Evolutionary conservation across 2,797 vertebrate species (phyloP), one percentile per base, ranked within the genome.

Genomic region (Onychomys leucogaster): DNA sequence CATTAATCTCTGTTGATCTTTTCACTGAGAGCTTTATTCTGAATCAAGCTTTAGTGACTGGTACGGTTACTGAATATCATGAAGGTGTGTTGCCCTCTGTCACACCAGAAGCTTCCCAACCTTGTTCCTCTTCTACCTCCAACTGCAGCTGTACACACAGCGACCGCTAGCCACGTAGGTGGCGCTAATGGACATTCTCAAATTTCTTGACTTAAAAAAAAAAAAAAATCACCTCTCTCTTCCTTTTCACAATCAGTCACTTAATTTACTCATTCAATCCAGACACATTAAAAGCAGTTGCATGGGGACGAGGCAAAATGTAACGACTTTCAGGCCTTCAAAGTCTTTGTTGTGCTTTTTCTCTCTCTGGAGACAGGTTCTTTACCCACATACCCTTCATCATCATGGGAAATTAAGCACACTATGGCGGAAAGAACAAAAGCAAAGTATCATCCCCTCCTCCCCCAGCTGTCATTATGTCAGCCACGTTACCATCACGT

Each of bases 341-440:
- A 17, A 96, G 95, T 96, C 88, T 87, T 87, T 95, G 89, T 96
- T 96, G 84, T 92, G 86, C 71, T 43, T 96, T 91, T 94, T 89
- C 94, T 96, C 96, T 96, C 95, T 92, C 91, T 86, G 5, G 69
- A 98, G 96, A 96, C 93, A 96, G 84, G 76, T 96, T 97, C 95
- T 96, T 96, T 97, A 96, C 97, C 94, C 97, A 96, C 89, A 96
- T 86, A 41, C 80, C 91, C 87, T 98, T 96, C 96, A 95, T 98
- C 89, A 94, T 97, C 52, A 57, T 69, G 95, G 97, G 94, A 97
- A 97, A 97, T 97, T 98, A 97, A 97, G 95, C 97, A 97, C 96
- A 97, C 95, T 95, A 89, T 82, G 95, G 89, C 78, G 83, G 46
- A 25, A 61, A 96, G 96, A 97, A 98, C 97, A 98, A 98, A 96